phyloP scores from a whole-genome alignment of 2,888 invertebrate genomes.

The Orthonychiurus folsomi region DNA sequence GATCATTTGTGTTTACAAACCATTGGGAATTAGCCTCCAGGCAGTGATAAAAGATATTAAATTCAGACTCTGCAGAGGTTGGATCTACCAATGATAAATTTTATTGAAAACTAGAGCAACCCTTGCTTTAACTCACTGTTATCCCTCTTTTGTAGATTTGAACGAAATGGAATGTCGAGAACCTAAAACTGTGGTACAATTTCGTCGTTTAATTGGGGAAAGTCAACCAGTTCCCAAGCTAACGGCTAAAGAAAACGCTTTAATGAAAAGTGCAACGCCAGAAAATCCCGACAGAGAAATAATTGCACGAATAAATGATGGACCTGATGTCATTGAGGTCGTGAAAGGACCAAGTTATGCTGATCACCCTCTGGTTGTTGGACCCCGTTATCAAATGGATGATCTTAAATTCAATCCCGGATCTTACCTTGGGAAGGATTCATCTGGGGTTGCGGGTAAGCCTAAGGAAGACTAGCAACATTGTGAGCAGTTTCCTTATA shows the following conservation, averaged over 20 bases:
- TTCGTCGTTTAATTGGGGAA: constrained; percentile 25
- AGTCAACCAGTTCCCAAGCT: neutral
- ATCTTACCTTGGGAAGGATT: constrained; percentile 54
- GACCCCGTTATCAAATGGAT: constrained; percentile 60
- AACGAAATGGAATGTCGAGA: constrained; percentile 59
- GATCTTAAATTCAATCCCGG: constrained; percentile 59
- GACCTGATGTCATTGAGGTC: constrained; percentile 44
- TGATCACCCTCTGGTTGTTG: constrained; percentile 64
- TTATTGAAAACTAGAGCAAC: neutral
- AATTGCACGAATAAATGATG: constrained; percentile 24
- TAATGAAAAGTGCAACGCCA: too few species aligned
- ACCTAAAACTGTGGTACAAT: constrained; percentile 42
- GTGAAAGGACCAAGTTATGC: constrained; percentile 58
- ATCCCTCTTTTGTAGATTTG: constrained; percentile 53
- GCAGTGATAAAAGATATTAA: constrained; percentile 54
- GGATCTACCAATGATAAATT: too few species aligned
- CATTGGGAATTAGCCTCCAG: constrained; percentile 52
- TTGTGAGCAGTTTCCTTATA: constrained; percentile 8
- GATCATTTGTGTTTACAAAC: constrained; percentile 69
- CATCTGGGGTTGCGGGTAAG: constrained; percentile 56
- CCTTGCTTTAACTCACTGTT: neutral
- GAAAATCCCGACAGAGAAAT: constrained; percentile 16
- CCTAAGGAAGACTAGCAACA: too few species aligned
- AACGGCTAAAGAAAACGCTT: neutral
- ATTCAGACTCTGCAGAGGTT: constrained; percentile 61